Evolutionary conservation across 2,797 vertebrate species (phyloP).

Genomic region (Lacerta viridis): DNA sequence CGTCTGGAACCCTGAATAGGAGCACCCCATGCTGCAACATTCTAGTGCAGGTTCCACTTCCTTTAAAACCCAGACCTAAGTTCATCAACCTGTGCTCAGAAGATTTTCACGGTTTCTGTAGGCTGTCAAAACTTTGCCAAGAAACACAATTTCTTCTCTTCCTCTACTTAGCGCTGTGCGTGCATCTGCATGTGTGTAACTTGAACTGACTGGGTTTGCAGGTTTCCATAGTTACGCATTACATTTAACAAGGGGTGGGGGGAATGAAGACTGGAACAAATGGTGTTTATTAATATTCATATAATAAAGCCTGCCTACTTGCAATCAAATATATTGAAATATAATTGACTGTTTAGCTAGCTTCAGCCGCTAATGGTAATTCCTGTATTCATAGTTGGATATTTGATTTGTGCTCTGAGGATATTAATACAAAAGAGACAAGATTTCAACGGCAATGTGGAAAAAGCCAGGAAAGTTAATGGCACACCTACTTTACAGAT

Average conservation of each 20-base stretch:
- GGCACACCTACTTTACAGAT: constrained; percentile 22
- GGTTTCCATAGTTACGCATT: constrained; percentile 68
- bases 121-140: constrained; percentile 46
- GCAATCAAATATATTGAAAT: constrained; percentile 54
- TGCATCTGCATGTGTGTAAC: constrained; percentile 45
- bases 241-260: constrained; percentile 50
- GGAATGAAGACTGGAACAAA: constrained; percentile 44
- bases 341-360: constrained; percentile 62
- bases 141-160: constrained; percentile 51
- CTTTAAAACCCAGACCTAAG: background rate
- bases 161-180: constrained; percentile 31
- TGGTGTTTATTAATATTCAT: constrained; percentile 59
- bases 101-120: constrained; percentile 11
- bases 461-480: constrained; percentile 5
- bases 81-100: background rate
- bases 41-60: background rate
- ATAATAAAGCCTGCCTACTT: constrained; percentile 54
- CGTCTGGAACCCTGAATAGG: background rate
- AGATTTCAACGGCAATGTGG: background rate
- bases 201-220: constrained; percentile 56
- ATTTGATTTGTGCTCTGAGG: constrained; percentile 7
- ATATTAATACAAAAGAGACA: background rate
- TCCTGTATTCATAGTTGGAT: constrained; percentile 45
- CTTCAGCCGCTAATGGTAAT: constrained; percentile 46
- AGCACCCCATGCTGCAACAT: background rate